phyloP scores from a whole-genome alignment of 1,140 invertebrate genomes.

The Diorhabda sublineata region DNA sequence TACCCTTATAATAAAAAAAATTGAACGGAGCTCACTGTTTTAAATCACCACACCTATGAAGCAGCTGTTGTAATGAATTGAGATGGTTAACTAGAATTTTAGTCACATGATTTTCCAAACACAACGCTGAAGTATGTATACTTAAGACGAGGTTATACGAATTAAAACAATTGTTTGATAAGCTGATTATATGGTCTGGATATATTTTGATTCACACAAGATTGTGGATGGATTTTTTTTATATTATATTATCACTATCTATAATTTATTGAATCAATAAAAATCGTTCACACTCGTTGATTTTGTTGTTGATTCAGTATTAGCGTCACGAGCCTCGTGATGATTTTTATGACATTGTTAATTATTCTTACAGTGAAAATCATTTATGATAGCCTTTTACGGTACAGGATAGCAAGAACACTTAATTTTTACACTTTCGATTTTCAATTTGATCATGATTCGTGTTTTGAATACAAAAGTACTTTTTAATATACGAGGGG shows the following conservation, averaged over 20 bases:
- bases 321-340: too few relatives aligned
- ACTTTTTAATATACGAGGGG: too few relatives aligned
- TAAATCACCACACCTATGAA: not conserved
- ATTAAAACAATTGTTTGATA: slow-evolving; percentile 3
- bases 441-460: too few relatives aligned
- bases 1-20: not conserved
- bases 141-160: slow-evolving; percentile 2
- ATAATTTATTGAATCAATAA: not conserved
- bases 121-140: not conserved
- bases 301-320: not conserved
- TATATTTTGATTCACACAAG: not conserved
- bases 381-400: too few relatives aligned
- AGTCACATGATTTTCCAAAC: not conserved
- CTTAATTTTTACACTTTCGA: too few relatives aligned
- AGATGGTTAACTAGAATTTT: not conserved
- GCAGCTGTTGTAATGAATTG: slow-evolving; percentile 1
- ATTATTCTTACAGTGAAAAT: too few relatives aligned
- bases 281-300: not conserved
- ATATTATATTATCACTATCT: not conserved
- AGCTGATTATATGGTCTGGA: not conserved
- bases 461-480: too few relatives aligned
- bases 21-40: not conserved
- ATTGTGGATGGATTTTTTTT: not conserved
- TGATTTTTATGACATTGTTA: too few relatives aligned
- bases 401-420: too few relatives aligned